These are phyloP conservation scores for Gobius niger DNA, from an alignment of 2,113 vertebrate species.

Conservation along the genomic window DNA sequence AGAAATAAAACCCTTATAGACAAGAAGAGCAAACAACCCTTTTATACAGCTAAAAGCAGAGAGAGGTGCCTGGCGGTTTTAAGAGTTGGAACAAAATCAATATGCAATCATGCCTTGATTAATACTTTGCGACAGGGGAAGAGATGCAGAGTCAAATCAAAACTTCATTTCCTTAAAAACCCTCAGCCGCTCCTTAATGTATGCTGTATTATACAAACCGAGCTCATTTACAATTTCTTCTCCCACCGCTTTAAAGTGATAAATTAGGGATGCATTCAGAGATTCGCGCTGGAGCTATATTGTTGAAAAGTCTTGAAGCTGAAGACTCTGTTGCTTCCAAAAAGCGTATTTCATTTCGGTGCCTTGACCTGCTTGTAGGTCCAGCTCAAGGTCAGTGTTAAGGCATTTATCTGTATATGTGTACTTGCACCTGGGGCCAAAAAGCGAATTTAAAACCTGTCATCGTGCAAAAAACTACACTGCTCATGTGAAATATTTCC, in stretches of 20 bases:
- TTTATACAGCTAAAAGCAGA: background rate
- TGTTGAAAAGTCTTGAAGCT: slow-evolving; percentile 16
- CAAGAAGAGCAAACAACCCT: background rate
- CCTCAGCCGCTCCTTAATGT: background rate
- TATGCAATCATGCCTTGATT: slow-evolving; percentile 9
- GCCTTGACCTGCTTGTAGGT: slow-evolving; percentile 1
- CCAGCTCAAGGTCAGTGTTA: slow-evolving; percentile 6
- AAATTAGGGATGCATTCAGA: slow-evolving; percentile 14
- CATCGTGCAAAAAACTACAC: slow-evolving; percentile 45
- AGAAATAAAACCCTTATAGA: background rate
- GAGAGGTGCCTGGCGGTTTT: background rate
- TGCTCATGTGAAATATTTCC: slow-evolving; percentile 52
- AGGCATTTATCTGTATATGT: slow-evolving; percentile 42
- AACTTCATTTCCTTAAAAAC: slow-evolving; percentile 3
- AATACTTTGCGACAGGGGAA: slow-evolving; percentile 1
- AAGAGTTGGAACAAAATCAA: slow-evolving; percentile 6
- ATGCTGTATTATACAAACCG: slow-evolving; percentile 18
- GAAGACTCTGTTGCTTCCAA: slow-evolving; percentile 4
- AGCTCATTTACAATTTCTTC: slow-evolving; percentile 23
- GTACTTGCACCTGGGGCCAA: slow-evolving; percentile 29
- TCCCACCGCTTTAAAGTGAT: slow-evolving; percentile 13
- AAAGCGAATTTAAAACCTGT: slow-evolving; percentile 38
- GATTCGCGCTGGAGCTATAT: slow-evolving; percentile 10
- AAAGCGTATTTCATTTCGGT: background rate
- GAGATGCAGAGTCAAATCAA: slow-evolving; percentile 10